Evolutionary conservation across 1,140 invertebrate species (phyloP), one percentile per base, ranked within the genome.

Genomic region (Zophobas morio): DNA sequence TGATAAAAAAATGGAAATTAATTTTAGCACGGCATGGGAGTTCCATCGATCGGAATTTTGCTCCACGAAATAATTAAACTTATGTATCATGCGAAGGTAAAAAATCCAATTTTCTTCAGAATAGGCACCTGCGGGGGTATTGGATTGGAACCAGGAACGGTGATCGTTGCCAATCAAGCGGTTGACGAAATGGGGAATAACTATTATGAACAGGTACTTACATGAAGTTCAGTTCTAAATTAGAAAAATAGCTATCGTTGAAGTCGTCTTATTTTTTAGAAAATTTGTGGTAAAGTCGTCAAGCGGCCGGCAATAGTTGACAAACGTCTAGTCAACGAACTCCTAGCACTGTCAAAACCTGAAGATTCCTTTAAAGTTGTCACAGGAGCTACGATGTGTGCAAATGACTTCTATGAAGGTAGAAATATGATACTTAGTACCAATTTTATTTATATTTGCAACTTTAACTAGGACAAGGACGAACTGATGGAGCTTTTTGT

Each of bases 331-430:
- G 90, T 91, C 8, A 89, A 93, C 36, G 96, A 98, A 81, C 85
- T 99, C 1, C 92, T 93, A 79, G 89, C 89, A 0, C 86, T 96
- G 49, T 90, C 93, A 0, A 89, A 93, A 76, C 89, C 91, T 1
- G 93, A 95, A 77, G 94, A 96, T 85, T 94, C 94, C 0, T 98
- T 96, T 84, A 93, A 96, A 8, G 96, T 94, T 0, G 89, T 96
- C 33, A 90, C 90, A 40, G 98, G 98, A 36, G 98, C 84, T 35
- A 99, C 98, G 0, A 94, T 99, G 90, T 99, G 97, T 86, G 96
- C 97, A 2, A 93, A 96, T 82, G 98, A 99, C 86, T 99, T 99
- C 86, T 99, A 99, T 87, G 98, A 99, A 92, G 97, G 95, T 95
- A n/a, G n/a, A n/a, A n/a, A n/a, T n/a, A n/a, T n/a, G n/a, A n/a